Base-by-base conservation (phyloP, 2,797 vertebrate species). In the Gastrophryne carolinensis region DNA sequence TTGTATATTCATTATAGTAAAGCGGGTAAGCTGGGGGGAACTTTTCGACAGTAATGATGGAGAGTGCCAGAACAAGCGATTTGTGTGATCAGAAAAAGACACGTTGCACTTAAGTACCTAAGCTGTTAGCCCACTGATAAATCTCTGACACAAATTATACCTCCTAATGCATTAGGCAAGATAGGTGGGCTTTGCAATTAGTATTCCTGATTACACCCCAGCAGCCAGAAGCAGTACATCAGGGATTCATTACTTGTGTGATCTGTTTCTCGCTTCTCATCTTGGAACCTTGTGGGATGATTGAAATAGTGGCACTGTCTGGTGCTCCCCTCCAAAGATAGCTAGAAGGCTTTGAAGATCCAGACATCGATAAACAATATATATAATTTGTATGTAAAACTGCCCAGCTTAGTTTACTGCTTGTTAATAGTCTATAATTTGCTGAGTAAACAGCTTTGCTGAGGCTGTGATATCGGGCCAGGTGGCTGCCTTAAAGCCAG, bases 381-480 rank as follows among this genome's bases (percentile, higher is more conserved):
- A 30, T 34, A 66, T 47, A 39, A 52, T 60, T 75, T 75, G 53
- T 67, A 75, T 75, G 53, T 41, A 29, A 21, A 57, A 50, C 37
- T n/a, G 27, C 49, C 41, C 29, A 27, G 37, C 35, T n/a, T n/a
- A 26, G 58, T 74, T 56, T 47, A 66, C 62, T 34, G 53, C 63
- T 74, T 74, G 72, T 64, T 49, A 74, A 66, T 65, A 74, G 26
- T 21, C 30, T 50, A 32, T 67, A 61, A 76, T 47, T 57, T 49
- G 75, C 75, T 78, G 75, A 78, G 47, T 77, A 54, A 50, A 77
- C 32, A 57, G 66, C 15, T 47, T 47, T 49, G 32, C 41, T 13
- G 19, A 27, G 60, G 39, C 60, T 72, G 67, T 65, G 60, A 78
- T 72, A 58, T 32, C n/a, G n/a, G 34, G 66, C 75, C 75, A 78